phyloP scores from a whole-genome alignment of 2,797 vertebrate genomes.

The Cynopterus sphinx region DNA sequence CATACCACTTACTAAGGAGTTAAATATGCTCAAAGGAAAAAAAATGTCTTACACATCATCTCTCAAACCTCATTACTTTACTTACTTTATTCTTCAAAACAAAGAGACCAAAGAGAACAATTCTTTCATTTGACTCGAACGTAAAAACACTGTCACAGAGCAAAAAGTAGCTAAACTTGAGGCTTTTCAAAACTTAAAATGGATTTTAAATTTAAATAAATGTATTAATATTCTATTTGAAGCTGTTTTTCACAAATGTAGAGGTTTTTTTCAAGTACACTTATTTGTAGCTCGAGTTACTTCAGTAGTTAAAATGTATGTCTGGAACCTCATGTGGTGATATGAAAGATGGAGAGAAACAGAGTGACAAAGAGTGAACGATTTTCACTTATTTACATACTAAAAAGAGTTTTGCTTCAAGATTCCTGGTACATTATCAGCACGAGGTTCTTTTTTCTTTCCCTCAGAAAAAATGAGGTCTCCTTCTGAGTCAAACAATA shows the following conservation, averaged over 20 bases:
- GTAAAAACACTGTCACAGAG: not conserved
- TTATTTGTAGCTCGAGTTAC: slow-evolving; percentile 46
- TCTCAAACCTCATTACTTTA: not conserved
- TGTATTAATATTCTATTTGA: slow-evolving; percentile 33
- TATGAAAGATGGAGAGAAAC: not conserved
- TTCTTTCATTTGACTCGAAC: not conserved
- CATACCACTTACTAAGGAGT: not conserved
- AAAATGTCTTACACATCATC: not conserved
- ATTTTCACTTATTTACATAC: slow-evolving; percentile 51
- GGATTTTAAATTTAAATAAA: slow-evolving; percentile 63
- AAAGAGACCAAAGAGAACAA: not conserved
- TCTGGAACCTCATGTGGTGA: not conserved
- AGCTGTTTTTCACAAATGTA: slow-evolving; percentile 3
- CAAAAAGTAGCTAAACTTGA: slow-evolving; percentile 14
- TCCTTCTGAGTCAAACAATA: slow-evolving; percentile 59
- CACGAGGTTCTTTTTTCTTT: not conserved
- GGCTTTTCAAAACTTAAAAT: slow-evolving; percentile 26
- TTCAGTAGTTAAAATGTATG: slow-evolving; percentile 47
- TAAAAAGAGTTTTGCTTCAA: slow-evolving; percentile 46
- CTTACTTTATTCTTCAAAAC: slow-evolving; percentile 1
- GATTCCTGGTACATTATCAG: slow-evolving; percentile 12
- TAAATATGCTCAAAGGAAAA: not conserved
- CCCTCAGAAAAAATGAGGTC: slow-evolving; percentile 2
- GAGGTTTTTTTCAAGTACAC: not conserved
- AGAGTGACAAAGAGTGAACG: slow-evolving; percentile 23